Percentiles rank a stretch among this genome's conserved stretches.
These are phyloP conservation scores for Meloidogyne exigua DNA, from an alignment of 1,140 invertebrate species.

Conservation along the genomic window DNA sequence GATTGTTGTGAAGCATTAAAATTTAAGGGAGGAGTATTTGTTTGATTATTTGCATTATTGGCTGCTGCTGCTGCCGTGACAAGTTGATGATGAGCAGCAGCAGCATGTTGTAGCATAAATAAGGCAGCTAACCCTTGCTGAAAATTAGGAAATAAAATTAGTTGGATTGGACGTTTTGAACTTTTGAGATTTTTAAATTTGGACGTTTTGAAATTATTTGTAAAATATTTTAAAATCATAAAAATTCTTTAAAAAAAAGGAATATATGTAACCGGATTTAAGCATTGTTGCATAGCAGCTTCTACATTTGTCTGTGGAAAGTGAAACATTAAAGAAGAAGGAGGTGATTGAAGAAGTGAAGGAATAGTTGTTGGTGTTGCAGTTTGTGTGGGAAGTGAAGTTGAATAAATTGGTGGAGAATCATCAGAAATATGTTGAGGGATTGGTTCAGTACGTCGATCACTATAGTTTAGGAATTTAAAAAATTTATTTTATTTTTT, in stretches of 20 bases:
- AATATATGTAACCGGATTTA: neutral
- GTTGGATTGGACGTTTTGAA: too few species aligned
- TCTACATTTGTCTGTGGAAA: slow-evolving; percentile 2
- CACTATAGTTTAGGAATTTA: neutral
- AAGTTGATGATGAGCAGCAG: neutral
- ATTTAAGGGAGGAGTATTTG: neutral
- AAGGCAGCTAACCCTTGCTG: neutral
- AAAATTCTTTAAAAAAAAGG: neutral
- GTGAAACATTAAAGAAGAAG: neutral
- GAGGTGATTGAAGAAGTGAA: neutral
- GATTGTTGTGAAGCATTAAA: neutral
- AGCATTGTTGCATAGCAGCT: neutral
- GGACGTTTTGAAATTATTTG: neutral
- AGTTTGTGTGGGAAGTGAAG: neutral
- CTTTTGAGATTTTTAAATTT: too few species aligned
- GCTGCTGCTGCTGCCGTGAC: neutral
- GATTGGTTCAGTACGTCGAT: neutral
- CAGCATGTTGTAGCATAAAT: neutral
- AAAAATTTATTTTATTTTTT: neutral
- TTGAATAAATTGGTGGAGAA: neutral
- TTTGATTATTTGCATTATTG: neutral
- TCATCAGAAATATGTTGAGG: neutral
- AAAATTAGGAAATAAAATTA: too few species aligned
- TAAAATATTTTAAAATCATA: too few species aligned
- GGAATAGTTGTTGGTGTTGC: neutral